These are phyloP conservation scores for Rapana venosa DNA, from an alignment of 2,888 invertebrate genomes.

Conservation along the genomic window DNA sequence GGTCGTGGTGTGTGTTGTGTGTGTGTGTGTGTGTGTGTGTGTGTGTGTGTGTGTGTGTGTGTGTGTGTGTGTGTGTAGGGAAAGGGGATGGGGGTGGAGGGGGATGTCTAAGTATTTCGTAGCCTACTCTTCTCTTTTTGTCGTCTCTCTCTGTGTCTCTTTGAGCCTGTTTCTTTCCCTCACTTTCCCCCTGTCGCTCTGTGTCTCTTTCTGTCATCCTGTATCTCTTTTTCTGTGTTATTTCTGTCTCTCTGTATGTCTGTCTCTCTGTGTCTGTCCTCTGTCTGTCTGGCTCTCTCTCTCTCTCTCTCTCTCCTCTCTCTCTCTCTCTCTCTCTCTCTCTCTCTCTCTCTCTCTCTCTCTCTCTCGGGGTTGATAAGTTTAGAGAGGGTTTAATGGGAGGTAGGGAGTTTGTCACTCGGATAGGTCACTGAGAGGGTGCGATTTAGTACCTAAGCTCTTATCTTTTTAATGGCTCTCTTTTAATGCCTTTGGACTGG, in stretches of 20 bases:
- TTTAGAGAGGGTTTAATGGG: too few species aligned
- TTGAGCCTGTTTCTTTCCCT: not conserved
- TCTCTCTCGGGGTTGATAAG: not conserved
- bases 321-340: constrained; percentile 23
- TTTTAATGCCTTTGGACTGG: not conserved
- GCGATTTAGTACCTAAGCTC: too few species aligned
- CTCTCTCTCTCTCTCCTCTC: constrained; percentile 23
- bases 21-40: constrained; percentile 7
- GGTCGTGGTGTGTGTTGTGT: not conserved
- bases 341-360: not conserved
- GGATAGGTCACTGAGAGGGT: too few species aligned
- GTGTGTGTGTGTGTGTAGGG: not conserved
- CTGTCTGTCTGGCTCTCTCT: constrained; percentile 13
- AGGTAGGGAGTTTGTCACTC: too few species aligned
- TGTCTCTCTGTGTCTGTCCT: not conserved
- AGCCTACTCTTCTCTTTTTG: not conserved
- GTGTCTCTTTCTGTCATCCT: not conserved
- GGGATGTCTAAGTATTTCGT: not conserved
- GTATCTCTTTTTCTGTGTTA: not conserved
- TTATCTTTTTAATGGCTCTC: not conserved
- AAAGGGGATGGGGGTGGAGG: not conserved
- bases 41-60: constrained; percentile 1
- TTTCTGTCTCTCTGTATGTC: not conserved
- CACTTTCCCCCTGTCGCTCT: not conserved
- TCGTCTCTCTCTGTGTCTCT: not conserved